A percentile compares a stretch with the other conserved stretches of the same genome.
phyloP scores from a whole-genome alignment of 2,888 invertebrate genomes.

The Microchrysa polita region DNA sequence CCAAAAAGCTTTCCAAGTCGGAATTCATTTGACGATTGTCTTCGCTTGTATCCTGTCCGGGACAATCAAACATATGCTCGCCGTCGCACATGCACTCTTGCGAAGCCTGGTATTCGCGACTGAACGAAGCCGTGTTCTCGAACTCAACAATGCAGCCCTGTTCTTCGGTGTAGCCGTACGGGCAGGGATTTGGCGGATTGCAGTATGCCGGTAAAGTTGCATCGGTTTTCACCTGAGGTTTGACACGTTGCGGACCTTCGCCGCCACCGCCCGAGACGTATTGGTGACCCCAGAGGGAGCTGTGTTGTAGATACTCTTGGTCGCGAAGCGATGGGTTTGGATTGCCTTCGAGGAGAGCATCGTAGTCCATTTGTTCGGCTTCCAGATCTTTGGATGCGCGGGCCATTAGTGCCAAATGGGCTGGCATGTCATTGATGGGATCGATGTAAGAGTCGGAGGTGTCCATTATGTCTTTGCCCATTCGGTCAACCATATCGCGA shows the following conservation, averaged over 20 bases:
- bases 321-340: conserved; percentile 84
- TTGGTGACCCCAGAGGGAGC: conserved; percentile 78
- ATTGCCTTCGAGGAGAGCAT: conserved; percentile 74
- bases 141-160: conserved; percentile 92
- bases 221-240: conserved; percentile 84
- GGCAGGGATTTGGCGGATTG: conserved; percentile 99
- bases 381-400: conserved; percentile 70
- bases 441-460: conserved; percentile 68
- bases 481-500: conserved; percentile 79
- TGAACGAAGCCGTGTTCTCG: conserved; percentile 94
- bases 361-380: conserved; percentile 76
- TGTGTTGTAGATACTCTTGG: conserved; percentile 88
- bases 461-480: conserved; percentile 79
- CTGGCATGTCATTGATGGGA: conserved; percentile 58
- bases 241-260: conserved; percentile 66
- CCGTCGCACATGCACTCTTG: conserved; percentile 98
- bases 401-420: conserved; percentile 63
- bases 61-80: conserved; percentile 97
- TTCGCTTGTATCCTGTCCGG: conserved; percentile 64
- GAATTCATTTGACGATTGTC: conserved; percentile 62
- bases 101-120: conserved; percentile 88
- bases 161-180: conserved; percentile 86
- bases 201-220: conserved; percentile 96
- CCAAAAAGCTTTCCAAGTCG: conserved; percentile 75
- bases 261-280: conserved; percentile 81